phyloP scores from a whole-genome alignment of 2,113 vertebrate species.

The Ailuropoda melanoleuca region DNA sequence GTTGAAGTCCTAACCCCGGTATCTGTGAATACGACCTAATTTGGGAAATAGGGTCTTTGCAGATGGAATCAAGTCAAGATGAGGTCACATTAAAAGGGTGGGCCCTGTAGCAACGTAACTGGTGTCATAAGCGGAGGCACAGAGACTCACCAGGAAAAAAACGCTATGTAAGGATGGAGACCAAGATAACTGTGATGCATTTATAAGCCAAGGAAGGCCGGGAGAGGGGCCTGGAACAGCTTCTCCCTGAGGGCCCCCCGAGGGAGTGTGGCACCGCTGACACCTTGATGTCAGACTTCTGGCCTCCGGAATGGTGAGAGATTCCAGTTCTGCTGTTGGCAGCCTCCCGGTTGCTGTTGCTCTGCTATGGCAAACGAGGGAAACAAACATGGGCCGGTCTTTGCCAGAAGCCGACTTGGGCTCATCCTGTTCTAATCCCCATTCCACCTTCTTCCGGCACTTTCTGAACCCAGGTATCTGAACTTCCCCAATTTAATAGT shows the following conservation, averaged over 20 bases:
- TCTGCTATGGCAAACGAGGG: neutral
- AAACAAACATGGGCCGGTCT: neutral
- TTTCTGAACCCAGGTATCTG: neutral
- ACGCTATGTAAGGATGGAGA: rapidly evolving
- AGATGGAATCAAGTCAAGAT: neutral
- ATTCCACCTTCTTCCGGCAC: neutral
- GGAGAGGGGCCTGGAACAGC: neutral
- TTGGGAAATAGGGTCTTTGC: neutral
- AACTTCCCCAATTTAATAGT: neutral
- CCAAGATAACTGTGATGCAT: neutral
- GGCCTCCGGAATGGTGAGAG: neutral
- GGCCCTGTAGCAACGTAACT: neutral
- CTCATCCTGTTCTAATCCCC: neutral
- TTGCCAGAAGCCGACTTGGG: neutral
- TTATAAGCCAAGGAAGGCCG: neutral
- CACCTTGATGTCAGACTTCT: neutral
- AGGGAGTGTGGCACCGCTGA: rapidly evolving
- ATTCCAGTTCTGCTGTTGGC: neutral
- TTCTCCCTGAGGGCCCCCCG: rapidly evolving
- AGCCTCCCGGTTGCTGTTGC: too few species aligned
- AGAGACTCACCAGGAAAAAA: neutral
- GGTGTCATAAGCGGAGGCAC: neutral
- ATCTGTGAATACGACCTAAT: too few species aligned
- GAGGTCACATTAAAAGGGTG: neutral
- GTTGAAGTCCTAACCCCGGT: neutral